Evolutionary conservation across 2,797 vertebrate species (phyloP), one percentile per base, ranked within the genome.

Genomic region (Esox masquinongy): DNA sequence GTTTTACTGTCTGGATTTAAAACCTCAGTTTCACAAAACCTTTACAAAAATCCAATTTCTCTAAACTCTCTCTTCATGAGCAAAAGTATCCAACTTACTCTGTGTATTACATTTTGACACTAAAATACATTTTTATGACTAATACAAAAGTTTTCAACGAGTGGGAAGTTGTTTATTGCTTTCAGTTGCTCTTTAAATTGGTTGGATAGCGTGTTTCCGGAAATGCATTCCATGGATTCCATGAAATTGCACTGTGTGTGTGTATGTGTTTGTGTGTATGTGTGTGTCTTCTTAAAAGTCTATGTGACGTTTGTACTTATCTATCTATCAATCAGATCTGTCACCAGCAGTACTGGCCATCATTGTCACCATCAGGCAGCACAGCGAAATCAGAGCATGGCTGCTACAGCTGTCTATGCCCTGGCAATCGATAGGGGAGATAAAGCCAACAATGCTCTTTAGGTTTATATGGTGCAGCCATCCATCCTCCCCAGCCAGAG

Each of bases 381-480:
- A 34, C 63, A 67, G 64, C 17, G 64, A 67, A 67, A 67, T 16
- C 29, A 34, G 29, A 31, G 63, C 29, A 34, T 31, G 29, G 63
- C 63, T 31, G 63, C 26, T 29, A 34, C 63, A 16, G 63, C 15
- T 29, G 63, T 11, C 26, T 17, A 66, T 66, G 63, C 4, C 29
- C 29, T 34, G 26, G 56, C 63, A n/a, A 24, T 59, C 56, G 29
- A 66, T 66, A 66, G 14, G 26, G 24, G 24, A 66, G 29, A 66
- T 34, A 66, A 66, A 66, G 24, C 63, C 29, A 66, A 66, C 63
- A 66, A 16, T 66, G 63, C 26, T 66, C 63, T 66, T 66, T 66
- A 66, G 63, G 63, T 66, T 66, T 66, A 66, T 66, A 66, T 14
- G 29, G 26, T 66, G 29, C 63, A 31, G 26, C 63, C 63, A 29